These are phyloP conservation scores for Teleiodes luculella DNA, from an alignment of 2,888 invertebrate genomes.

Conservation along the genomic window DNA sequence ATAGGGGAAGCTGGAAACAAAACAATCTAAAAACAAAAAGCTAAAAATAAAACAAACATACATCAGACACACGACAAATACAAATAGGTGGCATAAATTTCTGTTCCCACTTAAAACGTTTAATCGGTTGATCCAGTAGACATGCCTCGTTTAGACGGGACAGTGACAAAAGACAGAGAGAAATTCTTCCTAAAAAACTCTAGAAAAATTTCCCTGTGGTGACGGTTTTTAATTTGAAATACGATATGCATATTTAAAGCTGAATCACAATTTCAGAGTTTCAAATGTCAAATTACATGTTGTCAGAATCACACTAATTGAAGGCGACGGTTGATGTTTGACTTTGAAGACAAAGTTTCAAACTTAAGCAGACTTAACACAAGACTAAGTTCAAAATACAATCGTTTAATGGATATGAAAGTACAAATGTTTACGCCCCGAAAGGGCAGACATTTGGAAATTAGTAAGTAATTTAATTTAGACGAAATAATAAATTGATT, in stretches of 20 bases:
- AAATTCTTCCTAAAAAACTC: background rate
- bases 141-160: constrained; percentile 9
- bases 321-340: too few species aligned
- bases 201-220: background rate
- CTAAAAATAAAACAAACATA: constrained; percentile 21
- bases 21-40: background rate
- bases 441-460: too few species aligned
- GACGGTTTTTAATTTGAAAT: background rate
- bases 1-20: background rate
- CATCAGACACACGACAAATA: constrained; percentile 36
- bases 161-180: background rate
- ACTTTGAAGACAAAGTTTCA: too few species aligned
- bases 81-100: constrained; percentile 40
- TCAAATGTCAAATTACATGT: too few species aligned
- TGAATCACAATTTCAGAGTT: too few species aligned
- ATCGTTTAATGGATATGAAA: too few species aligned
- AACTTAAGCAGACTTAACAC: background rate
- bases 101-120: constrained; percentile 33
- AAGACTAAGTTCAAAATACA: too few species aligned
- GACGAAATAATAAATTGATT: too few species aligned
- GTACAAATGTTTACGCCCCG: background rate
- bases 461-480: too few species aligned
- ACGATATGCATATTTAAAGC: too few species aligned
- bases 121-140: constrained; percentile 29
- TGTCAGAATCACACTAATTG: too few species aligned